These are phyloP conservation scores for Barbus barbus DNA, from an alignment of 2,113 vertebrate genomes.

Conservation along the genomic window DNA sequence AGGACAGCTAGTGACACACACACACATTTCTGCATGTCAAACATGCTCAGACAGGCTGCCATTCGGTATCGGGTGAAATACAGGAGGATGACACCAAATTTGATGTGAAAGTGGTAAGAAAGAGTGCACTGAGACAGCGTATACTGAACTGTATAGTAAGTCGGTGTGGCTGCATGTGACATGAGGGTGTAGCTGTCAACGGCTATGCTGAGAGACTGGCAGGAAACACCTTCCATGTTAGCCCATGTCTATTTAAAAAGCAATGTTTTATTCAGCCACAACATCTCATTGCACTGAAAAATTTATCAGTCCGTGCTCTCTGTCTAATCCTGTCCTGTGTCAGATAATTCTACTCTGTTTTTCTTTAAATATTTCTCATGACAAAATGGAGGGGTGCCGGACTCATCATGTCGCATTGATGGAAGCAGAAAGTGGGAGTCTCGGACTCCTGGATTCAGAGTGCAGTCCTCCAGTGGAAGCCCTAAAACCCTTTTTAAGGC, in stretches of 20 bases:
- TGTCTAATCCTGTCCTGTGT: slow-evolving; percentile 78
- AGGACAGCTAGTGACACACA: neutral
- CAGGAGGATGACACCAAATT: neutral
- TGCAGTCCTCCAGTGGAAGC: neutral
- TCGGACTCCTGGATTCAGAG: slow-evolving; percentile 59
- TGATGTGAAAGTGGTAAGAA: slow-evolving; percentile 26
- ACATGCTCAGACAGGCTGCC: slow-evolving; percentile 30
- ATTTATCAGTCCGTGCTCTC: slow-evolving; percentile 77
- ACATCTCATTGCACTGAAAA: slow-evolving; percentile 85
- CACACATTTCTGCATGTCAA: slow-evolving; percentile 9
- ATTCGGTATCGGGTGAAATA: neutral
- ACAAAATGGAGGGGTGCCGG: slow-evolving; percentile 75
- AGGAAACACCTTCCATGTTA: slow-evolving; percentile 66
- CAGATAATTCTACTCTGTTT: slow-evolving; percentile 70
- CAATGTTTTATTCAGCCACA: slow-evolving; percentile 86
- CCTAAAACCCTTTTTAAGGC: neutral
- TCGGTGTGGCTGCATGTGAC: slow-evolving; percentile 22
- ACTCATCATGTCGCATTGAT: slow-evolving; percentile 54
- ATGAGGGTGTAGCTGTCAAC: slow-evolving; percentile 15
- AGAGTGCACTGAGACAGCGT: neutral
- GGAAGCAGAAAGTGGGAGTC: slow-evolving; percentile 56
- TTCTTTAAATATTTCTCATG: slow-evolving; percentile 88
- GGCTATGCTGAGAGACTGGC: slow-evolving; percentile 51
- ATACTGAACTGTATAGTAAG: slow-evolving; percentile 19
- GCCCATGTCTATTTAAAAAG: slow-evolving; percentile 78